A percentile compares a stretch with the other conserved stretches of the same genome.
phyloP scores from a whole-genome alignment of 1,140 invertebrate species.

The Mercenaria mercenaria region DNA sequence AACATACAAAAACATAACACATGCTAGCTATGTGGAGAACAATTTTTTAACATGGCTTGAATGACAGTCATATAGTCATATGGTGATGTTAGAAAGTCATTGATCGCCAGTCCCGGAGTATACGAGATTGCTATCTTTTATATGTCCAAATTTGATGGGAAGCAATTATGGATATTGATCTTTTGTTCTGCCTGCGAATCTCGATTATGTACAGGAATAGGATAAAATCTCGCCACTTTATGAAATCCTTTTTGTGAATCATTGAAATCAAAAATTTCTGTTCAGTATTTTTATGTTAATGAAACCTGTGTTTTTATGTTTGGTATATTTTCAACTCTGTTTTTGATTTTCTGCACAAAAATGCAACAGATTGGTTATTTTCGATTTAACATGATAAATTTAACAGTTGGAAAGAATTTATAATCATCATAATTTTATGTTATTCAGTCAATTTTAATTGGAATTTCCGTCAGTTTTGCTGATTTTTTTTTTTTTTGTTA shows the following conservation, averaged over 20 bases:
- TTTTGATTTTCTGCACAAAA: background rate
- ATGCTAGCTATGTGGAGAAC: no score
- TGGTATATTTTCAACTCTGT: background rate
- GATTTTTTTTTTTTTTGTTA: background rate
- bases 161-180: background rate
- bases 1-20: no score
- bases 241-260: slow-evolving; percentile 44
- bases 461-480: background rate
- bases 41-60: no score
- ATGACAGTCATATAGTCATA: no score
- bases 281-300: slow-evolving; percentile 16
- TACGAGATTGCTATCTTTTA: background rate
- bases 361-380: background rate
- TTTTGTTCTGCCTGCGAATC: slow-evolving; percentile 15
- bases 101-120: background rate
- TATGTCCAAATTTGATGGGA: background rate
- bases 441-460: background rate
- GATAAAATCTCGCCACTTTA: slow-evolving; percentile 25
- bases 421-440: no score
- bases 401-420: no score
- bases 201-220: background rate
- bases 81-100: background rate
- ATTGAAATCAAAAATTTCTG: slow-evolving; percentile 30
- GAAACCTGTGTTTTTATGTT: background rate
- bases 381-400: no score